A percentile compares a stretch with the other conserved stretches of the same genome.
Evolutionary conservation across 2,113 vertebrate species (phyloP).

Genomic region (Pongo pygmaeus): DNA sequence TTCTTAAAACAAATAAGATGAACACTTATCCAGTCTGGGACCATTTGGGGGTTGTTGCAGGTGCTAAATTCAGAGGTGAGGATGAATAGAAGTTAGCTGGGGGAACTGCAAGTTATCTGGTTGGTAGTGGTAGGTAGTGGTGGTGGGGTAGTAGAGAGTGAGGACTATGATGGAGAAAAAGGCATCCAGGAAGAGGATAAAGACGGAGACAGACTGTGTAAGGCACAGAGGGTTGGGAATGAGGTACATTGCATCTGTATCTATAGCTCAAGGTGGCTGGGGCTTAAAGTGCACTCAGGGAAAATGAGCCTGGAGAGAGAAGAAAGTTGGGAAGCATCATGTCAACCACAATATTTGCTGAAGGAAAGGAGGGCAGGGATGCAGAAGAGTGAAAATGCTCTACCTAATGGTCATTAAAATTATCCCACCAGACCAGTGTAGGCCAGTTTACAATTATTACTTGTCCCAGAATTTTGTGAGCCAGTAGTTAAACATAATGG

Average conservation of each 20-base stretch:
- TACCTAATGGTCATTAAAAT: neutral
- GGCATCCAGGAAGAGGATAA: neutral
- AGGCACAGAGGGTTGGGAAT: neutral
- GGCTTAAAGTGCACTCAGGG: too few species aligned
- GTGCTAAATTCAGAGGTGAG: neutral
- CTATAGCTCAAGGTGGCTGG: too few species aligned
- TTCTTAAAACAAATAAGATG: neutral
- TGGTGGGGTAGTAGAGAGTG: neutral
- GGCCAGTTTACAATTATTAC: neutral
- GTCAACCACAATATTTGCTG: neutral
- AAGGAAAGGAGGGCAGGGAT: neutral
- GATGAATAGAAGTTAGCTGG: too few species aligned
- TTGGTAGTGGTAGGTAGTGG: too few species aligned
- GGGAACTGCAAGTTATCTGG: too few species aligned
- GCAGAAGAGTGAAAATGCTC: neutral
- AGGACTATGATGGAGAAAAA: neutral
- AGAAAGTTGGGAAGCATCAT: neutral
- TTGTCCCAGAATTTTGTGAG: neutral
- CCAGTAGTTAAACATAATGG: neutral
- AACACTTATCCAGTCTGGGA: neutral
- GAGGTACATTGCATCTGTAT: rapidly evolving
- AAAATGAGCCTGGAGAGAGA: neutral
- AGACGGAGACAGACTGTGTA: too few species aligned
- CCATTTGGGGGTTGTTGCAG: neutral
- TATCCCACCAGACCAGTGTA: neutral